Evolutionary conservation across 2,113 vertebrate genomes (phyloP), one percentile per base, ranked within the genome.

Genomic region (Hippocampus guttulatus): DNA sequence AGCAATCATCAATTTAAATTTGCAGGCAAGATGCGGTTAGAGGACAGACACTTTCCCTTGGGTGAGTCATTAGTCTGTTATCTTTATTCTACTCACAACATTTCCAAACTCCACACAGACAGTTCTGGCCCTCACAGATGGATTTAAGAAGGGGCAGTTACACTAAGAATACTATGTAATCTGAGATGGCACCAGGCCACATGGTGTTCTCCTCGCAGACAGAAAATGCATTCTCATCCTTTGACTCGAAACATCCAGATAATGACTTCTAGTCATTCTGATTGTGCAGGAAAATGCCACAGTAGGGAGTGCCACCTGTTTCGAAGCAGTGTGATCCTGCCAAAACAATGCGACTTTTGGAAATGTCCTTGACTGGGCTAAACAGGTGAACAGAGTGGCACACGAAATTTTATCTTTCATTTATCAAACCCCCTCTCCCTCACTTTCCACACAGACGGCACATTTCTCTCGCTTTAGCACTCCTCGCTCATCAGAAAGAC

Each of bases 181-280:
- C 30, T 38, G 47, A 30, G 8, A 74, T 77, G 82, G 78, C 80
- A 62, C 33, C 12, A 18, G 68, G 70, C 81, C 81, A 84, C 62
- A 67, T 63, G 25, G 62, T 30, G 76, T 61, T 52, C 68, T 82
- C 64, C 21, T 78, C 43, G 49, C 62, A 40, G 77, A 41, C 66
- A 58, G 47, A 67, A 75, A 78, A 68, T 70, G 72, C 75, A 63
- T 69, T 76, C 62, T 83, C 72, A 81, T 85, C 54, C 69, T 8
- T 77, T 70, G 64, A 62, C 15, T 72, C n/a, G 3, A 65, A 67
- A 68, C 64, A 70, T 70, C 63, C 11, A 41, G 20, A 55, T 83
- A 81, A 85, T 81, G 66, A 63, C 71, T 71, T 16, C 18, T 2
- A 67, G 66, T 68, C 60, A n/a, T 70, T 68, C 1, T 67, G 41